Conservation (phyloP, 2,113 vertebrate species). For the Aramus guarauna region DNA sequence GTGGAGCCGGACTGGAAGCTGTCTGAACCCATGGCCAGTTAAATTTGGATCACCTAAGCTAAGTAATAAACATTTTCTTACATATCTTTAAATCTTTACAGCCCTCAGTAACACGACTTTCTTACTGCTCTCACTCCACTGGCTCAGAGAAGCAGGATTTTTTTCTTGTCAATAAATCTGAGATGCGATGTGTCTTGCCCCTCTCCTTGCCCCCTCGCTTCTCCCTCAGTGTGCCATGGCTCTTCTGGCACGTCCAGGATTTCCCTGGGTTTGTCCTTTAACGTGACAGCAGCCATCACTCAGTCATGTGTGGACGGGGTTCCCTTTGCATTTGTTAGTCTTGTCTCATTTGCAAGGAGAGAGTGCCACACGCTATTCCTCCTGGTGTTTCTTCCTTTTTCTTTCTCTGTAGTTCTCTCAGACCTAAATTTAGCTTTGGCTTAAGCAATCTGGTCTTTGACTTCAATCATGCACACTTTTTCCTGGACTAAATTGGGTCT, state of each 20-base stretch:
- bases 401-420: neutral
- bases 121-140: neutral
- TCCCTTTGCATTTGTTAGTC: neutral
- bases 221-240: accelerated
- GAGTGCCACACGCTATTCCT: neutral
- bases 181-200: neutral
- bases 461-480: neutral
- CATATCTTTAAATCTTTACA: neutral
- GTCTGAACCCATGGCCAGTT: neutral
- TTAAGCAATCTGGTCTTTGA: neutral
- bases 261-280: neutral
- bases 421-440: neutral
- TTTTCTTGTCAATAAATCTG: neutral
- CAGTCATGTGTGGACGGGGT: neutral
- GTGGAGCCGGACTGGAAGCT: neutral
- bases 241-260: neutral
- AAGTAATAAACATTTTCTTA: neutral
- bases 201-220: neutral
- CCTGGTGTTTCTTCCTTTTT: neutral
- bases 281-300: neutral
- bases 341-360: neutral
- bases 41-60: neutral
- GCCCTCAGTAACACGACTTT: neutral
- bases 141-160: neutral
- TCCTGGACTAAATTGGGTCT: neutral